Base-by-base conservation (phyloP, 1,140 invertebrate species). In the Lamellibrachia luymesi region DNA sequence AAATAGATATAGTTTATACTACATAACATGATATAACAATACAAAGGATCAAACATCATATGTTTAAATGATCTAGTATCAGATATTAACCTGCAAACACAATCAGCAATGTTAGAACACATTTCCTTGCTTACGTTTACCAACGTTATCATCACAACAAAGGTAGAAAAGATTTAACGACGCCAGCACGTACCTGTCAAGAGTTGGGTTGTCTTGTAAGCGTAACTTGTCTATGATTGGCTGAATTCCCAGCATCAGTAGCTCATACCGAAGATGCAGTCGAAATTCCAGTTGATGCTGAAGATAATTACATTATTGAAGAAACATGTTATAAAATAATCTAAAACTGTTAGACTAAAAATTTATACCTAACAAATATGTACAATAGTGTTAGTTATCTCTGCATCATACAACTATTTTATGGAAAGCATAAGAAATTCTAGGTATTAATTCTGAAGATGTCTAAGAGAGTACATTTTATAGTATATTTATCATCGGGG, bases 191-290 rank as follows among this genome's bases (percentile, higher is more conserved):
- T 51, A 97, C 96, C 98, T 98, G 95, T 99, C 98, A 51, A 99
- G 96, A 0, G 98, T 99, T 95, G 99, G 98, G 96, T 99, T 99
- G 95, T 99, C 98, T 96, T 99, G 98, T 94, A 97, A 97, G 93
- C 98, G 96, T 56, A 99, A 97, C 96, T 99, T 99, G 94, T 99
- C 98, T 93, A 99, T 99, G 10, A 99, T 98, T 90, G 98, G 98
- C 95, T 99, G 98, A 93, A 99, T 99, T 7, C 99, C 99, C 56
- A 99, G 97, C 98, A 99, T 99, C 4, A 99, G 96, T 93, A 99
- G 97, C 96, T 99, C 99, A 95, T 99, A 99, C 95, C 99, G 97
- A 64, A 99, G 96, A 96, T 99, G 99, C 89, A 99, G 96, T 91
- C 99, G 97, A 95, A 99, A 99, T 96, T 99, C 99, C 25, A 99